These are phyloP conservation scores for Urophycis tenuis DNA, from an alignment of 2,797 vertebrate species.

Conservation along the genomic window DNA sequence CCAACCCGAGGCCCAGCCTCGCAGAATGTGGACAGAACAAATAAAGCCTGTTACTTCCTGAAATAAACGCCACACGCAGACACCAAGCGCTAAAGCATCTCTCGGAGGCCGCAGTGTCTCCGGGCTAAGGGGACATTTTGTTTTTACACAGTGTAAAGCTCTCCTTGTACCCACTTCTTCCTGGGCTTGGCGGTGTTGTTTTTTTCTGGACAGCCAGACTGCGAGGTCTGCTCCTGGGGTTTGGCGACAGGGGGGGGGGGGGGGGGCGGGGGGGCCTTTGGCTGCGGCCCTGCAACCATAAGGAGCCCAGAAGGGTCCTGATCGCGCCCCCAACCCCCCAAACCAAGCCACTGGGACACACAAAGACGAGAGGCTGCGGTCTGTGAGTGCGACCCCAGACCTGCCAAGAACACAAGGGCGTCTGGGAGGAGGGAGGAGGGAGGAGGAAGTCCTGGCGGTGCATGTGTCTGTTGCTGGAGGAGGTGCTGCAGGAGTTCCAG, in stretches of 20 bases:
- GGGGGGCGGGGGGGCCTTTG: conserved; percentile 14
- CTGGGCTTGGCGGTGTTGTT: not conserved
- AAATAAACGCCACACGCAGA: conserved; percentile 8
- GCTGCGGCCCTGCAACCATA: conserved; percentile 9
- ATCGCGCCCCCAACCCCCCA: conserved; percentile 17
- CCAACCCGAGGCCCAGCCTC: conserved; percentile 46
- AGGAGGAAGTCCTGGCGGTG: conserved; percentile 33
- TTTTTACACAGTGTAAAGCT: not conserved
- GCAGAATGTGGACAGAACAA: conserved; percentile 45
- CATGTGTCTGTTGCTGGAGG: conserved; percentile 41
- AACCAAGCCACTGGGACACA: conserved; percentile 22
- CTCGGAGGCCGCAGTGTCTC: not conserved
- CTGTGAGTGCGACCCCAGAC: conserved; percentile 33
- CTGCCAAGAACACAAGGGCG: conserved; percentile 18
- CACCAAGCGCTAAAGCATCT: not conserved
- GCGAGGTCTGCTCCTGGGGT: conserved; percentile 38
- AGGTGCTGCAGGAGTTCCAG: conserved; percentile 15
- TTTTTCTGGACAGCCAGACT: not conserved
- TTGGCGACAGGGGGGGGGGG: conserved; percentile 43
- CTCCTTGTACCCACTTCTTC: not conserved
- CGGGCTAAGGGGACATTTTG: not conserved
- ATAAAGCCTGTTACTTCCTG: conserved; percentile 25
- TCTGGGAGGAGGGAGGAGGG: not conserved
- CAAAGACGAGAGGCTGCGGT: conserved; percentile 31
- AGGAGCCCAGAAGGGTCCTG: conserved; percentile 18